Evolutionary conservation across 2,888 invertebrate genomes (phyloP), one percentile per base, ranked within the genome.

Genomic region (Tromatobia lineatoria): DNA sequence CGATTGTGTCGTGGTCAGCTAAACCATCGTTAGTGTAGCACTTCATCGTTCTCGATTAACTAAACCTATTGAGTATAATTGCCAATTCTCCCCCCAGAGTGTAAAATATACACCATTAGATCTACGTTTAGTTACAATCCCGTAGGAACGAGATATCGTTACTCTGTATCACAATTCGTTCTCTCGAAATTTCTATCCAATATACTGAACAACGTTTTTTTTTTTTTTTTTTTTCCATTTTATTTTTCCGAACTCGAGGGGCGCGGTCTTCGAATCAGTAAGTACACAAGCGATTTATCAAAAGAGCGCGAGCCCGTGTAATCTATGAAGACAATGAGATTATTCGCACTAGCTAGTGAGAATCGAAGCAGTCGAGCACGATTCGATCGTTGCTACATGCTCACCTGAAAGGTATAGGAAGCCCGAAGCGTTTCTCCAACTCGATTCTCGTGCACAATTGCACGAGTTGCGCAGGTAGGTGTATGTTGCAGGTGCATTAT

Each of bases 401-500:
- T 74, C 67, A 74, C 54, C 6, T 1, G 78, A 71, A 71, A 80
- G 47, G 79, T 50, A 64, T 75, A 66, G 52, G 66, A 59, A 78
- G 75, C 85, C 77, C 42, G 66, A 23, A 79, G 85, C 81, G 59
- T 82, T 81, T 82, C 71, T 57, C 69, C 74, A 74, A 81, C 81
- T 79, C 84, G 20, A 50, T 50, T 52, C 25, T 64, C 64, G 64
- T 23, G 34, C 50, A 13, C 25, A n/a, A 18, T 59, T 73, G 45
- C 34, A 29, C 50, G 52, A 71, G 50, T 18, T 61, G 74, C 82
- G 78, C 80, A 83, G 76, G 80, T 75, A 73, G 74, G 80, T 85
- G 85, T 70, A 74, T 78, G 71, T 79, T 87, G 90, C 92, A 92
- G 92, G 92, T 92, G 92, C 90, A 90, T 87, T 84, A 83, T 83